Evolutionary conservation across 1,140 invertebrate genomes (phyloP), one percentile per base, ranked within the genome.

Genomic region (Odontomachus brunneus): DNA sequence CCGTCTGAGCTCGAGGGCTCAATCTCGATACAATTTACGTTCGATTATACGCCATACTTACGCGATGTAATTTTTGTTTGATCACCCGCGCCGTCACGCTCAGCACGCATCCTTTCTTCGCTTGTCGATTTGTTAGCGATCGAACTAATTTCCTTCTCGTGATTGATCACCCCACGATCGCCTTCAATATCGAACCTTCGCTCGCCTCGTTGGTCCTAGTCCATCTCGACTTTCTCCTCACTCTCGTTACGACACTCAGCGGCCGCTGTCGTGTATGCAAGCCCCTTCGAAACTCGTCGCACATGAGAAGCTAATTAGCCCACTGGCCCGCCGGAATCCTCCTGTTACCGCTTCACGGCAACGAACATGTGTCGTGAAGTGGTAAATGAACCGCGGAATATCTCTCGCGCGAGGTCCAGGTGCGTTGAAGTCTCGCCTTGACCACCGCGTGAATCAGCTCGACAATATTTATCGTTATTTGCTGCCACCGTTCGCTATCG

Each of bases 91-190:
- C 44, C 7, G n/a, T 22, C 19, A 72, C 19, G 26, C 22, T 65
- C 44, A 51, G 2, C 14, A 14, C 17, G 19, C 48, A 65, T 19
- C 26, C 48, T 26, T 33, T 33, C 73, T 33, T 22, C 73, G 19
- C 9, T 22, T 11, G 29, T 65, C n/a, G 26, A 15, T 14, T 74
- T 65, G 5, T 51, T 65, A 51, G 7, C 38, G n/a, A 63, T 51
- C n/a, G 9, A 65, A 51, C 44, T 53, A 76, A 76, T 76, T 53
- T 62, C 66, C 59, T 76, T 76, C 14, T 53, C 44, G 9, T 24
- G 19, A 76, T 76, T 66, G 11, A 76, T 76, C 26, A 66, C 66
- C 26, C 11, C 29, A n/a, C 33, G 22, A 55, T 11, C 15, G 3
- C 29, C 26, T 49, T 15, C 9, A 5, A 65, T 63, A 53, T 33